phyloP scores from a whole-genome alignment of 53 echinoderm and acorn worm species.

The Mesocentrotus franciscanus region DNA sequence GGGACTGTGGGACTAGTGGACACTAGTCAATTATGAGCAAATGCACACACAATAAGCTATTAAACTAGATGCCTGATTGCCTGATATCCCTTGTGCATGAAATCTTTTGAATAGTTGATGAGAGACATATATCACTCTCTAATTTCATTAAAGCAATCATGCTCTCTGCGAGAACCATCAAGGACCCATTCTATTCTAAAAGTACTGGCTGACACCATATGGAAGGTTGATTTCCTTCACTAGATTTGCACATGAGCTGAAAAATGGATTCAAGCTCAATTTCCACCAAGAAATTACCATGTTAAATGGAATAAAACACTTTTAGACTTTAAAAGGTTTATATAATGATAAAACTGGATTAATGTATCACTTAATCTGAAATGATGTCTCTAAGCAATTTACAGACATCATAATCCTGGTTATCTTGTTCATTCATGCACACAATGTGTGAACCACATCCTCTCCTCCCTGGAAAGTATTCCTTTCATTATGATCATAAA shows the following conservation, averaged over 20 bases:
- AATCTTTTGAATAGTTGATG: constrained; percentile 15
- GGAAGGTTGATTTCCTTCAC: neutral
- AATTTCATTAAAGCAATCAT: constrained; percentile 21
- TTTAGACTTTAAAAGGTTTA: neutral
- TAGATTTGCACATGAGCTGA: neutral
- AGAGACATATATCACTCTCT: neutral
- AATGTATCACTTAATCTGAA: too few relatives aligned
- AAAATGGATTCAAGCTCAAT: neutral
- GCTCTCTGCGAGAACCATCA: neutral
- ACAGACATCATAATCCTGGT: neutral
- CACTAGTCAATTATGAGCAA: neutral
- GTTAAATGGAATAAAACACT: neutral
- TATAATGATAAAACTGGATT: neutral
- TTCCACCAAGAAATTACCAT: neutral
- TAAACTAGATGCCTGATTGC: constrained; percentile 33
- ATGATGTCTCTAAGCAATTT: too few relatives aligned
- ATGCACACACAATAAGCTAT: neutral
- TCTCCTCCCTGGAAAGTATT: neutral
- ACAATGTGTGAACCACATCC: neutral
- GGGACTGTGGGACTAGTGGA: neutral
- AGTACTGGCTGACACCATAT: neutral
- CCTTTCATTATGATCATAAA: neutral
- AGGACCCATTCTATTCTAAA: neutral
- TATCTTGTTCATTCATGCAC: neutral
- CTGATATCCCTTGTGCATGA: neutral